phyloP scores from a whole-genome alignment of 2,113 vertebrate species.

The Nothocercus nigrocapillus region DNA sequence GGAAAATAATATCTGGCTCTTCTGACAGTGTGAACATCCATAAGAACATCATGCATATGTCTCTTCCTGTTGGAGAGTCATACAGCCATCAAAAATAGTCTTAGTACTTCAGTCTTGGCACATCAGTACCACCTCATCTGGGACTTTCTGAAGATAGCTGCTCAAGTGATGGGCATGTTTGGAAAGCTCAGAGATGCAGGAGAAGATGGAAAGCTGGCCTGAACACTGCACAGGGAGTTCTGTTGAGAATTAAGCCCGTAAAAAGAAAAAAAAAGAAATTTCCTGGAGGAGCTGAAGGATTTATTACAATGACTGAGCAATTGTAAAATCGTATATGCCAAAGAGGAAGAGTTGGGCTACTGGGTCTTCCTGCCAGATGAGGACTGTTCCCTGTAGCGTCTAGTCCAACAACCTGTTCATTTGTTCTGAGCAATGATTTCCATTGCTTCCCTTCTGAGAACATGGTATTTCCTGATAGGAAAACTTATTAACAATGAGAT shows the following conservation, averaged over 20 bases:
- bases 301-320: constrained; percentile 45
- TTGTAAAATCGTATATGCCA: constrained; percentile 24
- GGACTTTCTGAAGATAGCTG: not conserved
- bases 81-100: not conserved
- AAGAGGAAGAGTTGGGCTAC: constrained; percentile 53
- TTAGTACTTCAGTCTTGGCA: not conserved
- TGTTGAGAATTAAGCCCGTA: not conserved
- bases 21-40: constrained; percentile 34
- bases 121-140: not conserved
- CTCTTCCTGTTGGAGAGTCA: constrained; percentile 35
- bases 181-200: not conserved
- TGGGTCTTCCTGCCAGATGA: constrained; percentile 50
- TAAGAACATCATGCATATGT: constrained; percentile 3
- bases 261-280: not conserved
- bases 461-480: constrained; percentile 52
- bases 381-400: not conserved
- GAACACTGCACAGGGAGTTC: not conserved
- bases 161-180: not conserved
- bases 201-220: not conserved
- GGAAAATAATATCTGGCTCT: constrained; percentile 39
- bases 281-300: constrained; percentile 41
- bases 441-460: constrained; percentile 53
- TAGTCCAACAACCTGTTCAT: not conserved
- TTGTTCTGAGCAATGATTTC: constrained; percentile 14
- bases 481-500: constrained; percentile 42